Evolutionary conservation across 2,113 vertebrate genomes (phyloP).

Genomic region (Gracilinanus agilis): DNA sequence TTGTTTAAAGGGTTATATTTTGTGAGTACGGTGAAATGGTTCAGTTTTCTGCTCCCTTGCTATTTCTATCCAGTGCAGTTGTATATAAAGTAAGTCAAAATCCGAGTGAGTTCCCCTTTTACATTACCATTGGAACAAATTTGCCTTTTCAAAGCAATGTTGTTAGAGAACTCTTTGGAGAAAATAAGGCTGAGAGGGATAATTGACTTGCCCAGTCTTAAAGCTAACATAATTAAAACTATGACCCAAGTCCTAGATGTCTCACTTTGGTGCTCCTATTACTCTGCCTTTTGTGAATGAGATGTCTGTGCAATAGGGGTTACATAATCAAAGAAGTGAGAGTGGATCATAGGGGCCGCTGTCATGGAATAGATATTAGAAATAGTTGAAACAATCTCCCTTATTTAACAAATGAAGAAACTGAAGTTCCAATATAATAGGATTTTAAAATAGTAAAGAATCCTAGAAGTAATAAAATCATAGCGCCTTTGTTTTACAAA

Average conservation of each 20-base stretch:
- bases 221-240: neutral
- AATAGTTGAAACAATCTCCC: neutral
- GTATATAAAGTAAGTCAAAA: neutral
- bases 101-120: neutral
- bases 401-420: neutral
- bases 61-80: neutral
- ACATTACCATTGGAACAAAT: rapidly evolving
- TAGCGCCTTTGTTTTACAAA: neutral
- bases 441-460: neutral
- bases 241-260: neutral
- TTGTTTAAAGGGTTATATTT: neutral
- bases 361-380: neutral
- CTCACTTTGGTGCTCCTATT: neutral
- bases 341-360: neutral
- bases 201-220: neutral
- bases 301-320: neutral
- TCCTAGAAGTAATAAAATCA: neutral
- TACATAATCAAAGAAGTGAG: neutral
- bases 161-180: neutral
- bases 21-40: neutral
- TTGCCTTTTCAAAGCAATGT: neutral
- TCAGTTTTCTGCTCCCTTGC: neutral
- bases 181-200: neutral
- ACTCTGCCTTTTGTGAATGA: neutral
- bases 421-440: neutral